phyloP scores from a whole-genome alignment of 2,797 vertebrate genomes.

The Scomberomorus guttatus region DNA sequence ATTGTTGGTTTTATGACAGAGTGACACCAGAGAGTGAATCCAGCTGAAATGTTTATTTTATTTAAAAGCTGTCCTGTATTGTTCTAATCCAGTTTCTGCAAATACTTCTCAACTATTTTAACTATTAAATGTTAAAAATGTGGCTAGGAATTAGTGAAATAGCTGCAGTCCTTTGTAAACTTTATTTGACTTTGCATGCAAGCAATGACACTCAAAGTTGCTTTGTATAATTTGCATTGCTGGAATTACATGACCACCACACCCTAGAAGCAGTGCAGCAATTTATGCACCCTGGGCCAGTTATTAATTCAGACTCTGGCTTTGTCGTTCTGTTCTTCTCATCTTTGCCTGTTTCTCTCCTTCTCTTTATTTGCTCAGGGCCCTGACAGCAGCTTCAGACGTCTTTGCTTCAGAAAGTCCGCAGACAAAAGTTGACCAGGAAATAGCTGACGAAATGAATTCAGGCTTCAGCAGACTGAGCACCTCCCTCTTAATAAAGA shows the following conservation, averaged over 20 bases:
- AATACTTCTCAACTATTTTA: background rate
- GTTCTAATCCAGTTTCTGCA: background rate
- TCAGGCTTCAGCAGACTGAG: slow-evolving; percentile 75
- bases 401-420: slow-evolving; percentile 31
- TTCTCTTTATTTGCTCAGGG: slow-evolving; percentile 50
- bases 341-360: slow-evolving; percentile 7
- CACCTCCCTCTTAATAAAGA: slow-evolving; percentile 78
- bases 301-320: background rate
- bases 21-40: background rate
- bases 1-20: background rate
- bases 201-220: background rate
- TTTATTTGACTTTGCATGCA: background rate
- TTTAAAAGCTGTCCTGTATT: background rate
- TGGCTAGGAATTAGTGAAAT: background rate
- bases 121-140: background rate
- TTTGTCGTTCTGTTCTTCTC: slow-evolving; percentile 1
- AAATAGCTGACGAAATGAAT: slow-evolving; percentile 67
- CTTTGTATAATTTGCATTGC: slow-evolving; percentile 56
- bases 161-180: slow-evolving; percentile 3
- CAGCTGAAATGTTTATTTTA: too few relatives aligned
- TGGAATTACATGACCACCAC: slow-evolving; percentile 15
- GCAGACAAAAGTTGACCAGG: slow-evolving; percentile 15
- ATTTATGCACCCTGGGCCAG: background rate
- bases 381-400: slow-evolving; percentile 34
- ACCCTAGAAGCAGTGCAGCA: slow-evolving; percentile 8